Conservation (phyloP, 2,888 invertebrate species). For the Atethmia centrago region DNA sequence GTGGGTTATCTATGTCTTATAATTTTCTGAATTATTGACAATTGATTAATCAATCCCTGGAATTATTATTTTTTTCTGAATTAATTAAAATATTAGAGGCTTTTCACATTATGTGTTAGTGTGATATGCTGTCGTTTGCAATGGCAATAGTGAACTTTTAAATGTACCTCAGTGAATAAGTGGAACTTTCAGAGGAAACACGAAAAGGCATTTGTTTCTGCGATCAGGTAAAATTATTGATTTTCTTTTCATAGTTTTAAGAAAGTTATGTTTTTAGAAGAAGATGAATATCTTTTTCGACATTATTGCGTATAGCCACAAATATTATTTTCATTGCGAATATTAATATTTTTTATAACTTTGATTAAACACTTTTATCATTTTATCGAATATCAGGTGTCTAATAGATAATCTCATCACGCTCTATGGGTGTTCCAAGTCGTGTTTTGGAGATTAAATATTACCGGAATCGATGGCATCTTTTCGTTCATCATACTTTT, state of each 20-base stretch:
- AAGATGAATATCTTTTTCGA: not conserved
- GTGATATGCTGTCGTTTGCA: not conserved
- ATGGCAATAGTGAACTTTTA: slow-evolving; percentile 39
- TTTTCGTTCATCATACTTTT: not conserved
- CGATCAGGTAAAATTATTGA: slow-evolving; percentile 27
- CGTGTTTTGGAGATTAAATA: slow-evolving; percentile 28
- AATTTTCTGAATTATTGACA: not conserved
- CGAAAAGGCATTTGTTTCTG: slow-evolving; percentile 2
- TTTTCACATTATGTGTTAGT: not conserved
- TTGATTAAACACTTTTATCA: slow-evolving; percentile 17
- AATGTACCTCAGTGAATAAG: slow-evolving; percentile 10
- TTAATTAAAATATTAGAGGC: no score
- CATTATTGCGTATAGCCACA: not conserved
- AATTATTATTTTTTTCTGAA: not conserved
- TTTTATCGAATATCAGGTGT: slow-evolving; percentile 17
- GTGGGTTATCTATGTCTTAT: not conserved
- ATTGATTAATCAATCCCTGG: not conserved
- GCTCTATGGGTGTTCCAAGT: slow-evolving; percentile 17
- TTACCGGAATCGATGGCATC: not conserved
- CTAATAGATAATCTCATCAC: slow-evolving; percentile 15
- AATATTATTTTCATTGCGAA: not conserved
- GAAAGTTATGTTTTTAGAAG: not conserved
- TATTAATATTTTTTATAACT: not conserved
- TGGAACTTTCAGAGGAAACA: slow-evolving; percentile 18
- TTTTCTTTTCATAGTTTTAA: not conserved